phyloP scores from a whole-genome alignment of 2,888 invertebrate genomes.

The Tolmerus cingulatus region DNA sequence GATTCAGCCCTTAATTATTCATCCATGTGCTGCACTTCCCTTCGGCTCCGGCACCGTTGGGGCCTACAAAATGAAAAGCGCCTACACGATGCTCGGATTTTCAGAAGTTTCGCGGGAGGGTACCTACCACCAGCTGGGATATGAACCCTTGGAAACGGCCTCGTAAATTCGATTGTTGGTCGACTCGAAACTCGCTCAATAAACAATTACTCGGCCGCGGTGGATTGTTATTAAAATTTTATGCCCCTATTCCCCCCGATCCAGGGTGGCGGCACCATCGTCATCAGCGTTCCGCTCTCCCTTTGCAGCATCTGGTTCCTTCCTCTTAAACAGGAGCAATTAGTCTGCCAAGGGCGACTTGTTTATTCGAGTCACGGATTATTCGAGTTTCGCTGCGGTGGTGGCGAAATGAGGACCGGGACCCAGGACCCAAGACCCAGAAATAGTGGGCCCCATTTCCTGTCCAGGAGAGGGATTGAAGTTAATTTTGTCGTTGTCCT shows the following conservation, averaged over 20 bases:
- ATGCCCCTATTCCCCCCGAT: background rate
- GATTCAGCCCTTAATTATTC: slow-evolving; percentile 8
- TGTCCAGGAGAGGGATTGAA: background rate
- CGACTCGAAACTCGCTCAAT: background rate
- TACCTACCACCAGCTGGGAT: background rate
- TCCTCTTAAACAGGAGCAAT: background rate
- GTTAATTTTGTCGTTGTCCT: slow-evolving; percentile 10
- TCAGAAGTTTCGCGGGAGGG: background rate
- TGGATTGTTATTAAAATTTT: slow-evolving; percentile 13
- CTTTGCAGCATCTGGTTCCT: background rate
- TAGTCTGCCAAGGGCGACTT: background rate
- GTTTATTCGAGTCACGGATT: slow-evolving; percentile 21
- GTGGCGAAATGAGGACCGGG: background rate
- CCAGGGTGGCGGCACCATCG: background rate
- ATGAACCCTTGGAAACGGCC: background rate
- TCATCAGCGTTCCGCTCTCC: background rate
- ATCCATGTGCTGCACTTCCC: background rate
- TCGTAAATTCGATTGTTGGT: background rate
- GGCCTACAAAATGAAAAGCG: background rate
- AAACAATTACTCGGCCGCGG: background rate
- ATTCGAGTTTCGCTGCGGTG: background rate
- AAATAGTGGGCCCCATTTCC: background rate
- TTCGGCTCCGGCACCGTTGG: background rate
- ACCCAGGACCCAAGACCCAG: background rate
- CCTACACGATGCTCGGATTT: background rate